A percentile compares a stretch with the other conserved stretches of the same genome.
These are phyloP conservation scores for Andrena marginata DNA, from an alignment of 2,888 invertebrate species.

Conservation along the genomic window DNA sequence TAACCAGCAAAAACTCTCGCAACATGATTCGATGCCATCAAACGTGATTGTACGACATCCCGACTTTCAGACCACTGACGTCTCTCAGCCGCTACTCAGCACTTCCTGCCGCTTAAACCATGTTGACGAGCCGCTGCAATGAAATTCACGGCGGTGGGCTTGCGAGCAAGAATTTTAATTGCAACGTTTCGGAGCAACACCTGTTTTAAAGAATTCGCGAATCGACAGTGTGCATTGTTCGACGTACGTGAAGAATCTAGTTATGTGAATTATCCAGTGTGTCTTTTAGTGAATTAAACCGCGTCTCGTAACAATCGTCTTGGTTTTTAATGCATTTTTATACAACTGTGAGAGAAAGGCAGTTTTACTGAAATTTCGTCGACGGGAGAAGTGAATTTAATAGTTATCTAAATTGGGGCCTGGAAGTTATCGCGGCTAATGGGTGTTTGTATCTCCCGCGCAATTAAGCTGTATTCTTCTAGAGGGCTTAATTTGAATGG, in stretches of 20 bases:
- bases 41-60: slow-evolving; percentile 9
- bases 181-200: background rate
- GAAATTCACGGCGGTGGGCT: background rate
- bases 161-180: background rate
- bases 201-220: too few species aligned
- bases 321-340: too few species aligned
- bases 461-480: slow-evolving; percentile 43
- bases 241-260: background rate
- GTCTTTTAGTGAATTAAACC: too few species aligned
- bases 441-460: background rate
- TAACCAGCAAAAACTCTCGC: slow-evolving; percentile 27
- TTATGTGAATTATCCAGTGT: background rate
- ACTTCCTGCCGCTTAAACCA: background rate
- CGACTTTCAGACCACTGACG: slow-evolving; percentile 4
- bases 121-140: slow-evolving; percentile 2
- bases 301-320: too few species aligned
- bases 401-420: slow-evolving; percentile 7
- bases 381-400: background rate
- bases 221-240: background rate
- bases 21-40: slow-evolving; percentile 19
- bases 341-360: too few species aligned
- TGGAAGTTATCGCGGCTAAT: background rate
- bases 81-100: background rate
- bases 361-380: background rate
- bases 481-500: slow-evolving; percentile 18